phyloP scores from a whole-genome alignment of 2,888 invertebrate genomes.

The Lepetodrilus schrolli region DNA sequence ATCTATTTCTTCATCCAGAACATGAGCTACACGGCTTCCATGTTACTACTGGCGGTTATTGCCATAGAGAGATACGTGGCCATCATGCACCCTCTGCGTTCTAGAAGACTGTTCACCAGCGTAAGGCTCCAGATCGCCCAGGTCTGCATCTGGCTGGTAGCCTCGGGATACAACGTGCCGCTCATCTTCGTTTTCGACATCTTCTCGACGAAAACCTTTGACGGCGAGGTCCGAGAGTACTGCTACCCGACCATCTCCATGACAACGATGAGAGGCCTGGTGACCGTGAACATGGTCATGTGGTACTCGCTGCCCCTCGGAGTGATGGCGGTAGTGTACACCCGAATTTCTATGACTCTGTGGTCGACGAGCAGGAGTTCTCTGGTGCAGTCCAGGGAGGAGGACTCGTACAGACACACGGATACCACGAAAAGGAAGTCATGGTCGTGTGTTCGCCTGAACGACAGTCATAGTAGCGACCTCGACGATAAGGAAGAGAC shows the following conservation, averaged over 20 bases:
- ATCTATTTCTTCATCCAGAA: slow-evolving; percentile 93
- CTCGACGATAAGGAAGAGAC: slow-evolving; percentile 15
- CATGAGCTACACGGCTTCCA: slow-evolving; percentile 91
- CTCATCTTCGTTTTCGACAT: slow-evolving; percentile 89
- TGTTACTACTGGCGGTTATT: slow-evolving; percentile 87
- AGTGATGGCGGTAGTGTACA: slow-evolving; percentile 82
- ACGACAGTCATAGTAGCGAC: slow-evolving; percentile 9
- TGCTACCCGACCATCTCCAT: slow-evolving; percentile 34
- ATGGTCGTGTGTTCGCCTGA: not conserved
- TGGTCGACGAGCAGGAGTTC: slow-evolving; percentile 79
- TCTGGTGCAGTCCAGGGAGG: not conserved
- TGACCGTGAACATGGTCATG: slow-evolving; percentile 87
- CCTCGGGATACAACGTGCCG: slow-evolving; percentile 88
- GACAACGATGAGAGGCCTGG: slow-evolving; percentile 78
- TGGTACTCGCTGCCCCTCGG: slow-evolving; percentile 88
- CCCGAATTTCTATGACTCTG: slow-evolving; percentile 87
- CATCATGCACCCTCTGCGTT: slow-evolving; percentile 84
- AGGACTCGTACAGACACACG: not conserved
- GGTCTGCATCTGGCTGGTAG: slow-evolving; percentile 86
- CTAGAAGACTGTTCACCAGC: slow-evolving; percentile 87
- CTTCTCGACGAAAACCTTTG: slow-evolving; percentile 77
- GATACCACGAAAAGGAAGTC: not conserved
- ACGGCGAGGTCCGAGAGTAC: slow-evolving; percentile 30
- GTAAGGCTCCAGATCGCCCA: slow-evolving; percentile 84
- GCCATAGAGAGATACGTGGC: slow-evolving; percentile 70